Percentiles rank a stretch among this genome's conserved stretches.
phyloP scores from a whole-genome alignment of 2,113 vertebrate genomes.

The Trematocara stigmaticum region DNA sequence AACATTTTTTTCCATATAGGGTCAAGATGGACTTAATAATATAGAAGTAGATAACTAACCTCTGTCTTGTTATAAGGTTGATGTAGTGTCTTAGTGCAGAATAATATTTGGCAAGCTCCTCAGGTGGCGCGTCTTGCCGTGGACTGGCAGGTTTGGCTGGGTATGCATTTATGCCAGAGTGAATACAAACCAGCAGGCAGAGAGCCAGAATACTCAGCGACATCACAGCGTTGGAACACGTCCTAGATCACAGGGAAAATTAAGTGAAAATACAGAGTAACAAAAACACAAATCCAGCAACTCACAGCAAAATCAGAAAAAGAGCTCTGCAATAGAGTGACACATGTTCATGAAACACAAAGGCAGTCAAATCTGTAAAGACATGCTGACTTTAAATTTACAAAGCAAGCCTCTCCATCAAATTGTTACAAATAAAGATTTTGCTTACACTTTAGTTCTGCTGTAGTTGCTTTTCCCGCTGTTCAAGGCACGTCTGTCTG shows the following conservation, averaged over 20 bases:
- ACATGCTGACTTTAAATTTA: not conserved
- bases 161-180: slow-evolving; percentile 82
- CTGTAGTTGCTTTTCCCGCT: not conserved
- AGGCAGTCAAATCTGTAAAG: not conserved
- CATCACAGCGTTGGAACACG: slow-evolving; percentile 74
- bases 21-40: not conserved
- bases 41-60: slow-evolving; percentile 65
- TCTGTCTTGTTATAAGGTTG: slow-evolving; percentile 96
- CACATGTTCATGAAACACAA: not conserved
- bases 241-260: slow-evolving; percentile 67
- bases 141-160: slow-evolving; percentile 90
- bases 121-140: slow-evolving; percentile 83
- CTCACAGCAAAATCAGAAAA: not conserved
- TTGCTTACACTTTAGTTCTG: slow-evolving; percentile 16
- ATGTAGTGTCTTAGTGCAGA: slow-evolving; percentile 94
- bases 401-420: not conserved
- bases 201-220: slow-evolving; percentile 75
- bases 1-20: not conserved
- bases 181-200: slow-evolving; percentile 80
- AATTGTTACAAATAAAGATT: not conserved
- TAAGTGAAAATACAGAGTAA: not conserved
- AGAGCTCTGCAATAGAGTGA: not conserved
- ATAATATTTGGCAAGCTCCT: slow-evolving; percentile 94
- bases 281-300: not conserved
- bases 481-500: slow-evolving; percentile 12